Evolutionary conservation across 2,797 vertebrate species (phyloP).

Genomic region (Rhincodon typus): DNA sequence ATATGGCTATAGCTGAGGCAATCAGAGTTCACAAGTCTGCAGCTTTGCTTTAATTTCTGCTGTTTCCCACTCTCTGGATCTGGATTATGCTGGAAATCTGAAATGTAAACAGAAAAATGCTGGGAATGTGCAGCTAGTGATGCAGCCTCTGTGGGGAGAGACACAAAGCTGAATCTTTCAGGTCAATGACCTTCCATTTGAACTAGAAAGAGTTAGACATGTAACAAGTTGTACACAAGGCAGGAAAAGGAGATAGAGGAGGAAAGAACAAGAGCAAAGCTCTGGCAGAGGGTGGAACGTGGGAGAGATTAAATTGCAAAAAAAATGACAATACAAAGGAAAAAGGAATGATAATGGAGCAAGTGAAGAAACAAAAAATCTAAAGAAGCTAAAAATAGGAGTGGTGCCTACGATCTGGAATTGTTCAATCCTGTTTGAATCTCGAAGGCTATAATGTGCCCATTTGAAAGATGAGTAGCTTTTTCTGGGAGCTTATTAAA

Average conservation of each 20-base stretch:
- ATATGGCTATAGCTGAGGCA: background rate
- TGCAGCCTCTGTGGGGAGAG: background rate
- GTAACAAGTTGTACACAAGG: background rate
- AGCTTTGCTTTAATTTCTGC: background rate
- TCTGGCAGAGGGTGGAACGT: background rate
- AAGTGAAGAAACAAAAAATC: background rate
- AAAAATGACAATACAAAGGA: background rate
- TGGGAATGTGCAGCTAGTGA: background rate
- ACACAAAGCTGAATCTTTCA: background rate
- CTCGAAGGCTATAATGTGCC: background rate
- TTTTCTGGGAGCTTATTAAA: background rate
- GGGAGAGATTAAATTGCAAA: background rate
- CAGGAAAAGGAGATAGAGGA: background rate
- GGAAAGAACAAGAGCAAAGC: background rate
- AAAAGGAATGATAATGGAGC: background rate
- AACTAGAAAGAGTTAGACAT: background rate
- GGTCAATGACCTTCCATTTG: background rate
- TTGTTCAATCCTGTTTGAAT: background rate
- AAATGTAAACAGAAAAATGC: background rate
- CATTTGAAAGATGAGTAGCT: background rate
- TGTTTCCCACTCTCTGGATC: background rate
- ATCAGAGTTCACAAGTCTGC: background rate
- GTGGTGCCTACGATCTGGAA: background rate
- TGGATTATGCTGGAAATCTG: background rate
- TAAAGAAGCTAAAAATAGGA: background rate